Conservation (phyloP, 2,113 vertebrate genomes). For the Eretmodus cyanostictus region DNA sequence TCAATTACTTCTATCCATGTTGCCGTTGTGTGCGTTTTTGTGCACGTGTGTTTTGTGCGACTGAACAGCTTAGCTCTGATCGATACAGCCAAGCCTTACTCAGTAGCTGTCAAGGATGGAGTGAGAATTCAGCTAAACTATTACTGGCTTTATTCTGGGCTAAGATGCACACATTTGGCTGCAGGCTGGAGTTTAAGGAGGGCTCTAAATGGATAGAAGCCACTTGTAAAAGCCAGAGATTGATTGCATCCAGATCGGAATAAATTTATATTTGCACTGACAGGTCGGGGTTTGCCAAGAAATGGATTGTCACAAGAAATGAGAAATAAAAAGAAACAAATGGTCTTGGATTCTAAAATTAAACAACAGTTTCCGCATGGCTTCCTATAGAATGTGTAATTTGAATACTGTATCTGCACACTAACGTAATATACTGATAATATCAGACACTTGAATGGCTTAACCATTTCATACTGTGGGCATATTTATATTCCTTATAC, state of each 20-base stretch:
- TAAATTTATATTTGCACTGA: neutral
- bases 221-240: neutral
- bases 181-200: neutral
- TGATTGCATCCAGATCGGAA: neutral
- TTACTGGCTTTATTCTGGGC: neutral
- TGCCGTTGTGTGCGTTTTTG: neutral
- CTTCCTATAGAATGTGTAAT: neutral
- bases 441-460: neutral
- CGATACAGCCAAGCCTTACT: constrained; percentile 15
- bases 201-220: neutral
- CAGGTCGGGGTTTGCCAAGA: neutral
- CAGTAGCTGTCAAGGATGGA: constrained; percentile 30
- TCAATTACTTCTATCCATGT: neutral
- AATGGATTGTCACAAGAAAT: neutral
- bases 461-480: neutral
- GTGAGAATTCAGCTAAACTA: constrained; percentile 21
- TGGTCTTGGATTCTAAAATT: neutral
- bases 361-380: neutral
- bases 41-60: neutral
- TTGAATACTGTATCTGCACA: neutral
- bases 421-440: neutral
- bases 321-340: neutral
- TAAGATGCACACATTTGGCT: constrained; percentile 3
- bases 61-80: constrained; percentile 22
- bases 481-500: neutral